Evolutionary conservation across 2,888 invertebrate genomes (phyloP).

Genomic region (Yponomeuta plumbellus): DNA sequence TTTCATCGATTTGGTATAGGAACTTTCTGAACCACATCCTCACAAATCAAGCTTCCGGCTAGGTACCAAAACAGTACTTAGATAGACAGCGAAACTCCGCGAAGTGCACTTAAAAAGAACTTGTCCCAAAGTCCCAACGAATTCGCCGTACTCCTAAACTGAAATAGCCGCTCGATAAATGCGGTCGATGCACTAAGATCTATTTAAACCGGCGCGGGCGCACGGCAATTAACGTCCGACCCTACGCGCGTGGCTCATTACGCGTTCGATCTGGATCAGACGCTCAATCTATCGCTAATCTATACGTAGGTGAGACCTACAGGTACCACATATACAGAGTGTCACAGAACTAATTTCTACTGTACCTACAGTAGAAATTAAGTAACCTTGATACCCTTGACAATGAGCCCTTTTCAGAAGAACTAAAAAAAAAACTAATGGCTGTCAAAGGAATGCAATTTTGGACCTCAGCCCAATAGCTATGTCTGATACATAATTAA

Average conservation of each 20-base stretch:
- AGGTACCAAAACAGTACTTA: no score
- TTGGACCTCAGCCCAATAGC: no score
- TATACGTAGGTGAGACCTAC: neutral
- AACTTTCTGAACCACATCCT: no score
- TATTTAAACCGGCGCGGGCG: constrained; percentile 52
- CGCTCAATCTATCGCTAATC: constrained; percentile 13
- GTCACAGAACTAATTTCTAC: neutral
- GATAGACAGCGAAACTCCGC: no score
- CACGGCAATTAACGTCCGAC: constrained; percentile 41
- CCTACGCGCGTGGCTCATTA: constrained; percentile 35
- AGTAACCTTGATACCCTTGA: no score
- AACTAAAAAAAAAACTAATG: no score
- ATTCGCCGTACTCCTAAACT: neutral
- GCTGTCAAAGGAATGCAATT: no score
- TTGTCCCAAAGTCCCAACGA: neutral
- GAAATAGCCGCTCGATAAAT: constrained; percentile 15
- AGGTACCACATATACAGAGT: neutral
- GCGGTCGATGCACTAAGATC: constrained; percentile 56
- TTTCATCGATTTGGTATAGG: no score
- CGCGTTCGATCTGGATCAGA: constrained; percentile 37
- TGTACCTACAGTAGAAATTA: no score
- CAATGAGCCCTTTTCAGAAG: no score
- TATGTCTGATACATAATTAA: no score
- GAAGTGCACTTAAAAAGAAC: neutral
- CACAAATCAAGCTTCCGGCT: no score